phyloP scores from a whole-genome alignment of 2,113 vertebrate species.

The Bombycilla garrulus region DNA sequence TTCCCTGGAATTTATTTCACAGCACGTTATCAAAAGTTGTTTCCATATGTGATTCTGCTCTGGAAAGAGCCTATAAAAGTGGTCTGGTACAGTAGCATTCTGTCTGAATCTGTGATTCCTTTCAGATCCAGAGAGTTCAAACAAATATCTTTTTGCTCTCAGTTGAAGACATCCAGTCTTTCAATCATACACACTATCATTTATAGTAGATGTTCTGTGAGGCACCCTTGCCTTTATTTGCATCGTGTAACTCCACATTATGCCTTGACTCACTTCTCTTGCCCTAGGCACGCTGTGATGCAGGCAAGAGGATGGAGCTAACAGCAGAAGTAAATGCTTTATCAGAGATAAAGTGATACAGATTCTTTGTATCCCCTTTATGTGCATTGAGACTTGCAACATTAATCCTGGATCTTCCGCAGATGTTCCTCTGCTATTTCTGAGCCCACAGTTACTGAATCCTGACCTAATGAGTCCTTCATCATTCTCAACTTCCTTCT shows the following conservation, averaged over 20 bases:
- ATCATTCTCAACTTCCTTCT: background rate
- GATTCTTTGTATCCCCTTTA: background rate
- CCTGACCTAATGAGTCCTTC: background rate
- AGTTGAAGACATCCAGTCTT: background rate
- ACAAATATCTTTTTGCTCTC: background rate
- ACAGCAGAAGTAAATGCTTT: background rate
- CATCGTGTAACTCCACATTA: background rate
- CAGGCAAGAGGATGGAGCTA: background rate
- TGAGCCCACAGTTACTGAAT: background rate
- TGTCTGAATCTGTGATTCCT: background rate
- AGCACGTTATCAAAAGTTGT: background rate
- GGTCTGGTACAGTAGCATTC: background rate
- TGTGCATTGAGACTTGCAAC: background rate
- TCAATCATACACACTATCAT: background rate
- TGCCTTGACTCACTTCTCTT: background rate
- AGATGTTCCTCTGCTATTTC: background rate
- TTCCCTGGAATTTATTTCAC: slow-evolving; percentile 8
- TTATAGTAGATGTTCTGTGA: background rate
- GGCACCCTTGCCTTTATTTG: background rate
- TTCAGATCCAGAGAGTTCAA: background rate
- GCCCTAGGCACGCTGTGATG: background rate
- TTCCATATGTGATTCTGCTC: background rate
- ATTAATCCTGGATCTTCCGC: background rate
- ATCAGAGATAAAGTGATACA: background rate
- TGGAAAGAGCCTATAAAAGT: background rate